Base-by-base conservation (phyloP, 2,113 vertebrate species). In the Crocuta crocuta region DNA sequence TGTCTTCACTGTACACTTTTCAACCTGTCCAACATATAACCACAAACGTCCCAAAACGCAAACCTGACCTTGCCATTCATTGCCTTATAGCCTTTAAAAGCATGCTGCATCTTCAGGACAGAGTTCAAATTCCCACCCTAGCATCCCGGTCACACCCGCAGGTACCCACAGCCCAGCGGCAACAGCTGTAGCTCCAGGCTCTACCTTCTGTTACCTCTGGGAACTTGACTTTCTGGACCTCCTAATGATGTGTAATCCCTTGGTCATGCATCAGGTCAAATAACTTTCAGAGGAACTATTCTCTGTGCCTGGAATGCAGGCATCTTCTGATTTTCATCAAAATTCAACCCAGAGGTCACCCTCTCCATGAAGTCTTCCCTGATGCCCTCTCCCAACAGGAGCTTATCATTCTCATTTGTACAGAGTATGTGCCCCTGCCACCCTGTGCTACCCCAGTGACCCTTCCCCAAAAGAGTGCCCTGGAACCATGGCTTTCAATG, bases 391-490 rank as follows among this genome's bases (percentile, higher is more conserved):
- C 71, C 13, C 53, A 65, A 9, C 33, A 19, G 24, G 33, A 66
- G 55, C 3, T 3, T 2, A 8, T 15, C 23, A 21, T 7, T 26
- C 53, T 53, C 13, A 23, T 48, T 35, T 68, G 78, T 39, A 4
- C 1, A 26, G 6, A 43, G 35, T 15, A 17, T 0, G 1, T 4
- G 21, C 48, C 12, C 8, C 35, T 31, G 24, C 24, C 17, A 31
- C 43, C 55, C 17, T 26, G 21, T 7, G 19, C 10, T 1, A 16
- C 15, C 0, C 0, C 5, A 63, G 85, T 43, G 26, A 33, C 12
- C 0, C 35, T 63, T 16, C 17, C 39, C 66, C 35, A 33, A 7
- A 0, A 35, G 33, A 63, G 31, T 33, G 50, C 5, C 10, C 21
- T n/a, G 0, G 16, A 58, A n/a, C 50, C 50, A 73, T 3, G 61